Percentiles rank a stretch among this genome's conserved stretches.
phyloP scores from a whole-genome alignment of 2,113 vertebrate genomes.

The Telmatochromis brichardi region DNA sequence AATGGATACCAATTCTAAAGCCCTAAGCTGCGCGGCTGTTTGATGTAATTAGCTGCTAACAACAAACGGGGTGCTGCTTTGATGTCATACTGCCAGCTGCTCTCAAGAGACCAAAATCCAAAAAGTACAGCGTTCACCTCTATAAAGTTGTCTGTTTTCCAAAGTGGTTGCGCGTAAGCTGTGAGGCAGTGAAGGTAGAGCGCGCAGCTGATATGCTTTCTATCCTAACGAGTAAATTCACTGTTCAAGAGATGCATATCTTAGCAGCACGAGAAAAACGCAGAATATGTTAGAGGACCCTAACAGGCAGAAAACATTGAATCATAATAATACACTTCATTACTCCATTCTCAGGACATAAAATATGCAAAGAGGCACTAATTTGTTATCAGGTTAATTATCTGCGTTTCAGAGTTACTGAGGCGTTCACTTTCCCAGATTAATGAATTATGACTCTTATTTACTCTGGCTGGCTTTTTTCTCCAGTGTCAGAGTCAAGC shows the following conservation, averaged over 20 bases:
- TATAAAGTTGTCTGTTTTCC: conserved; percentile 27
- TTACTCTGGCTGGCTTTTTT: conserved; percentile 38
- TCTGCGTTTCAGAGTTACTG: conserved; percentile 61
- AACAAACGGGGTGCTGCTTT: conserved; percentile 41
- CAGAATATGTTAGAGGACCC: conserved; percentile 31
- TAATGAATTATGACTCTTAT: conserved; percentile 65
- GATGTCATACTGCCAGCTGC: conserved; percentile 30
- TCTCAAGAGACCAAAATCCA: conserved; percentile 17
- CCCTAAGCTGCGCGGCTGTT: conserved; percentile 20
- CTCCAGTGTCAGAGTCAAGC: conserved; percentile 11
- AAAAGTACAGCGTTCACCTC: conserved; percentile 21
- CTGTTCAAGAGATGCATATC: background rate
- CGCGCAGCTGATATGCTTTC: background rate
- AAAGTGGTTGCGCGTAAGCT: background rate
- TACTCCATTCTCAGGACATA: conserved; percentile 49
- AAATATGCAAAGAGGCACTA: conserved; percentile 62
- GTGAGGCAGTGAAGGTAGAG: background rate
- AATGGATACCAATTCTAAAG: conserved; percentile 20
- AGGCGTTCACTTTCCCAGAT: conserved; percentile 57
- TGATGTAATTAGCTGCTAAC: conserved; percentile 63
- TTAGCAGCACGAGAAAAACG: conserved; percentile 39
- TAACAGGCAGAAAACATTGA: conserved; percentile 27
- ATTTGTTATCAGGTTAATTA: conserved; percentile 70
- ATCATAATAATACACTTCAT: conserved; percentile 59
- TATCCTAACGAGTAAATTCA: background rate